Base-by-base conservation (phyloP, 2,113 vertebrate species). In the Zingel zingel region DNA sequence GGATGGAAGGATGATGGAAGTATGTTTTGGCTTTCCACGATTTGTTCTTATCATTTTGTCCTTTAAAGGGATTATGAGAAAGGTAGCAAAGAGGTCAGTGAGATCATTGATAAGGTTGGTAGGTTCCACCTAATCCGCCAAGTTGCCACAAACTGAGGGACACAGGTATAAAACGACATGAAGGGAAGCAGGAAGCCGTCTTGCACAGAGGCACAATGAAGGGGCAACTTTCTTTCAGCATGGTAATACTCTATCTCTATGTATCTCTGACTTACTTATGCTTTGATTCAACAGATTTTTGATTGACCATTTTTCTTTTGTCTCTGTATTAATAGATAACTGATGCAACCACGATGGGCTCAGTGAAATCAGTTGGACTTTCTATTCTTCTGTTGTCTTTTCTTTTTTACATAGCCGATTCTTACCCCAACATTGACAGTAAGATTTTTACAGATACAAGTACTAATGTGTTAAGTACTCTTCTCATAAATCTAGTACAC, bases 381-480 rank as follows among this genome's bases (percentile, higher is more conserved):
- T 93, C 93, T 45, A 80, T 99, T 86, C 92, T 96, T 56, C 70
- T 96, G 51, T 66, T 98, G 85, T 96, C 91, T 87, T 81, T 97
- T 54, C 93, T 97, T 89, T 86, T 98, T 88, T 95, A 97, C 74
- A 85, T 96, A 74, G 95, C 97, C 74, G 95, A 97, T 81, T 95
- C 97, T 71, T 96, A 97, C 85, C 95, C 97, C 79, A 97, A 97
- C 64, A 94, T 87, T 69, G 97, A 97, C 81, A 95, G 98, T 97
- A 96, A 95, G 95, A 71, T 79, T 57, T 64, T 30, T 33, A 77
- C 39, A 43, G 39, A 12, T 33, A 30, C 7, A 51, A 75, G 5
- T 15, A 36, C 48, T 23, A 27, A 16, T n/a, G 12, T 36, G 11
- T 54, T 51, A 33, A 43, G 51, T 54, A 54, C 18, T 30, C 16